phyloP scores from a whole-genome alignment of 1,140 invertebrate genomes.

The Akabosia matsudoensis region DNA sequence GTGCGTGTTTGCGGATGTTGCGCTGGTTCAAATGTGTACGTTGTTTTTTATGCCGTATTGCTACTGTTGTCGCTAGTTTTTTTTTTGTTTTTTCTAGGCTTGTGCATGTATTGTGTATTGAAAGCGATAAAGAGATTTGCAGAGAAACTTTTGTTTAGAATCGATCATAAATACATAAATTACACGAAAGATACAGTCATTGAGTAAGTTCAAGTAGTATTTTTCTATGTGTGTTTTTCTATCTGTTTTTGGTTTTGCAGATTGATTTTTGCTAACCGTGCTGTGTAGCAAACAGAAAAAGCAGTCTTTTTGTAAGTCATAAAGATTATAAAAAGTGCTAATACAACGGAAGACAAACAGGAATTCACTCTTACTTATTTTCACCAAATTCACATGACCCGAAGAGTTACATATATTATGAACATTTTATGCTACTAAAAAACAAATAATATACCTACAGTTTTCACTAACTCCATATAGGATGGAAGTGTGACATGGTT shows the following conservation, averaged over 20 bases:
- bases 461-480: too few relatives aligned
- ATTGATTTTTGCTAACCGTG: slow-evolving; percentile 6
- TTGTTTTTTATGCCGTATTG: neutral
- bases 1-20: neutral
- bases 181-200: too few relatives aligned
- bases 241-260: neutral
- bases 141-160: neutral
- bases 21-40: neutral
- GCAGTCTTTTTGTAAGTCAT: too few relatives aligned
- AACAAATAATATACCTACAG: too few relatives aligned
- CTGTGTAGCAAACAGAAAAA: neutral
- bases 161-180: neutral
- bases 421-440: too few relatives aligned
- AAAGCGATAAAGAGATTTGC: neutral
- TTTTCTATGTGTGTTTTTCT: neutral
- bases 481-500: too few relatives aligned
- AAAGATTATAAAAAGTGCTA: too few relatives aligned
- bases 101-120: too few relatives aligned
- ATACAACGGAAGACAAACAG: neutral
- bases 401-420: too few relatives aligned
- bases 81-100: neutral
- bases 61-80: neutral
- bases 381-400: too few relatives aligned
- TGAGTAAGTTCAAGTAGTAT: too few relatives aligned
- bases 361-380: too few relatives aligned